A percentile compares a stretch with the other conserved stretches of the same genome.
Conservation (phyloP, 2,797 vertebrate genomes). For the Aphelocoma californica region DNA sequence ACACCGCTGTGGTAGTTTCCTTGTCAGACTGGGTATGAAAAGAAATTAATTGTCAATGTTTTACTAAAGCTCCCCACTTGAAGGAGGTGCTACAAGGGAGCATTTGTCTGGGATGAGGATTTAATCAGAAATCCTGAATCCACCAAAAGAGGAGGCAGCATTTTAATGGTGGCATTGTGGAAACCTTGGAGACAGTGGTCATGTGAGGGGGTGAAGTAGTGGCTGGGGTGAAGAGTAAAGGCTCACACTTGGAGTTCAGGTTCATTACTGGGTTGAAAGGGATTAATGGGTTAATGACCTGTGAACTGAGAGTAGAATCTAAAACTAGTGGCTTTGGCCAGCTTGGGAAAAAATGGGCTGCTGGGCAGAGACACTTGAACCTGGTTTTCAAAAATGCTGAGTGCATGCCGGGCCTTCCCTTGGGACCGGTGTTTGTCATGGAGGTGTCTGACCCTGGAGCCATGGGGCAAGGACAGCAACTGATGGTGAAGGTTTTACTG, state of each 20-base stretch:
- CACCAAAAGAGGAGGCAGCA: neutral
- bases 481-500: neutral
- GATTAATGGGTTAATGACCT: neutral
- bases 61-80: neutral
- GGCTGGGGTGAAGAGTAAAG: neutral
- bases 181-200: conserved; percentile 19
- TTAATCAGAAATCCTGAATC: conserved; percentile 8
- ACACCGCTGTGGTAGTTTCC: neutral
- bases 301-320: neutral
- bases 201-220: accelerated
- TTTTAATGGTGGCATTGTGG: neutral
- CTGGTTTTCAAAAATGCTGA: neutral
- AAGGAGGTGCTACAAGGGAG: neutral
- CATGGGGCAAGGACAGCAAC: accelerated
- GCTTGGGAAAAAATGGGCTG: neutral
- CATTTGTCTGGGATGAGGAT: neutral
- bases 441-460: neutral
- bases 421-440: neutral
- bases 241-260: neutral
- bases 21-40: neutral
- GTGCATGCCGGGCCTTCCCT: neutral
- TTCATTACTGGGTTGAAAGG: neutral
- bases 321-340: neutral
- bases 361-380: neutral
- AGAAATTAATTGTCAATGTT: neutral